Base-by-base conservation (phyloP, 2,888 invertebrate genomes). In the Odontothrips loti region DNA sequence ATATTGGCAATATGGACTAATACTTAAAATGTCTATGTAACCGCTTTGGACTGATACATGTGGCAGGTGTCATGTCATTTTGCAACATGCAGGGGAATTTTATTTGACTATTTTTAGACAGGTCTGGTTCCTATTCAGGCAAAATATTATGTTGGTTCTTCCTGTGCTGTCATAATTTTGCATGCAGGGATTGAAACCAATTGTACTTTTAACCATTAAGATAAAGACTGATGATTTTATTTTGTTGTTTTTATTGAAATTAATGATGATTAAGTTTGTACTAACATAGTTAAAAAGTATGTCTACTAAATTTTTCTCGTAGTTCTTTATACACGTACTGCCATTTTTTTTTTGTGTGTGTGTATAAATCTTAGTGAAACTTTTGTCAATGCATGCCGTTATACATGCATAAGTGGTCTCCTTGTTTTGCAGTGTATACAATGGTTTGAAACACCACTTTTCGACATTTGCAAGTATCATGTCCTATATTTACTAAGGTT, bases 111-210 rank as follows among this genome's bases (percentile, higher is more conserved):
- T 75, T 75, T 75, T 75, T 75, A 75, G 68, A 75, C 68, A 23
- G 68, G 68, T 75, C 68, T 75, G 68, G 68, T 75, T 75, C 68
- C 68, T 75, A 75, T 58, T 58, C 68, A 75, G 68, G 68, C 68
- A 75, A 75, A 75, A 75, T 12, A 75, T 27, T 12, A 23, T n/a
- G 23, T 75, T 75, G 68, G 27, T 75, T 27, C 12, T 27, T 75
- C 68, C 68, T 27, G 23, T 23, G 27, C 12, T 27, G 68, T 75
- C 68, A 27, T 12, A 75, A 75, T 27, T n/a, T 75, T 75, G 12
- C 68, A 27, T 27, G 8, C 27, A 75, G 68, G 68, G 68, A 75
- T 75, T n/a, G 12, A 75, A 75, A 75, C 68, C 68, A 75, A 75
- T 75, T 75, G 68, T 75, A 75, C 68, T 75, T 75, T 27, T 75